Percentiles rank a stretch among this genome's conserved stretches.
phyloP scores from a whole-genome alignment of 2,113 vertebrate species.

The Petroica traversi region DNA sequence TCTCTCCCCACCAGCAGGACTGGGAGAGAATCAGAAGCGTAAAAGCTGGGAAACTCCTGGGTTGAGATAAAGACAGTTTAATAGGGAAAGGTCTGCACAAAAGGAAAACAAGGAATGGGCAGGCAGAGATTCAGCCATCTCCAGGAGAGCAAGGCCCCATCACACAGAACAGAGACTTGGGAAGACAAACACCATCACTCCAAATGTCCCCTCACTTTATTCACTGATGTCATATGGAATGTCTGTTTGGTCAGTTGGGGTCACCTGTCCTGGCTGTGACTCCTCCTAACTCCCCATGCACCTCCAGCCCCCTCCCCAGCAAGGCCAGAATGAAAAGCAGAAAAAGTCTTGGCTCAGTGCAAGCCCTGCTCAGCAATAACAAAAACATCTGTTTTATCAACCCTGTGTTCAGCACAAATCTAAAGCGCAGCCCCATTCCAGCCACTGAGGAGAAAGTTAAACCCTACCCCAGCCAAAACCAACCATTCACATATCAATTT shows the following conservation, averaged over 20 bases:
- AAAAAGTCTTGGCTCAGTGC: background rate
- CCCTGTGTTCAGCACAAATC: background rate
- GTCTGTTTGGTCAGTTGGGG: background rate
- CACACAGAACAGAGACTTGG: too few species aligned
- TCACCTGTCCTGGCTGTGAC: background rate
- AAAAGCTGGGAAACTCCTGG: background rate
- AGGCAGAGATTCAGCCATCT: background rate
- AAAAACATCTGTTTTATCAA: background rate
- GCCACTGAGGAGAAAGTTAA: background rate
- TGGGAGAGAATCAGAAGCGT: background rate
- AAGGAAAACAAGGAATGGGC: background rate
- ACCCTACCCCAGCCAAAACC: background rate
- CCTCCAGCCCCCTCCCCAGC: too few species aligned
- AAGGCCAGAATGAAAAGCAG: background rate
- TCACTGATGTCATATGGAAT: background rate
- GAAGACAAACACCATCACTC: background rate
- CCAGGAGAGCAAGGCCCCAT: background rate
- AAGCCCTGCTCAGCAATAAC: background rate
- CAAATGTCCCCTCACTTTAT: too few species aligned
- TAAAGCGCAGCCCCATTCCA: background rate
- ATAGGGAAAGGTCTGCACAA: background rate
- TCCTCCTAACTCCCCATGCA: background rate
- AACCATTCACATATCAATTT: accelerated
- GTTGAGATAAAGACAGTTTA: background rate
- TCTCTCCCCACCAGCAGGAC: background rate